Evolutionary conservation across 1,140 invertebrate genomes (phyloP), one percentile per base, ranked within the genome.

Genomic region (Aphaenogaster rudis): DNA sequence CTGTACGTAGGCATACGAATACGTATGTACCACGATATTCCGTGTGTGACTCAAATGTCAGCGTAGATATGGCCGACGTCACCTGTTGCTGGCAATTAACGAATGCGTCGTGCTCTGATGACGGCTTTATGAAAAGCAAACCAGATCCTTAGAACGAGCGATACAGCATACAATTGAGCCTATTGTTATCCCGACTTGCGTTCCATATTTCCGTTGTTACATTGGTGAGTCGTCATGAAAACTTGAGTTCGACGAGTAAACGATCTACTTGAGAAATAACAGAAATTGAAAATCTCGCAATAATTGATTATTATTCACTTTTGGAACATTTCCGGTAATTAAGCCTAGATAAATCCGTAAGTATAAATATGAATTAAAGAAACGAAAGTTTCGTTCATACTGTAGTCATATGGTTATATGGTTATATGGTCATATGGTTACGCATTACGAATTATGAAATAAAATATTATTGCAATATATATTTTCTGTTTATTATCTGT

Each of bases 71-170:
- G 76, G 50, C 42, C 86, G 72, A 82, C 80, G 79, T 90, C 90
- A 92, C 91, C 90, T 92, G 91, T 92, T 92, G 91, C 91, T 91
- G 88, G 50, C 88, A 91, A 92, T 92, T 91, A 91, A 88, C 86
- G 66, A 86, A 86, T 86, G 81, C 81, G 59, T 87, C 64, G 59
- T 50, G 57, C 69, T 72, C 85, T 67, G 52, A 84, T 63, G 61
- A 50, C 21, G 77, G 66, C 85, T 90, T 82, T 90, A 87, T 87
- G 88, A 88, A 80, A 87, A 90, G 86, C 61, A 76, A 90, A 85
- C 52, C 45, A 9, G 72, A 79, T 84, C 61, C 59, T 79, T 90
- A 33, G 72, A 50, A 33, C 33, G 17, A 57, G 42, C 33, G 39
- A 4, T 79, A 66, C 61, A 48, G 45, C 48, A 3, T 80, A 48